Percentiles rank a stretch among this genome's conserved stretches.
These are phyloP conservation scores for Pomatorhinus ruficollis DNA, from an alignment of 2,113 vertebrate genomes.

Conservation along the genomic window DNA sequence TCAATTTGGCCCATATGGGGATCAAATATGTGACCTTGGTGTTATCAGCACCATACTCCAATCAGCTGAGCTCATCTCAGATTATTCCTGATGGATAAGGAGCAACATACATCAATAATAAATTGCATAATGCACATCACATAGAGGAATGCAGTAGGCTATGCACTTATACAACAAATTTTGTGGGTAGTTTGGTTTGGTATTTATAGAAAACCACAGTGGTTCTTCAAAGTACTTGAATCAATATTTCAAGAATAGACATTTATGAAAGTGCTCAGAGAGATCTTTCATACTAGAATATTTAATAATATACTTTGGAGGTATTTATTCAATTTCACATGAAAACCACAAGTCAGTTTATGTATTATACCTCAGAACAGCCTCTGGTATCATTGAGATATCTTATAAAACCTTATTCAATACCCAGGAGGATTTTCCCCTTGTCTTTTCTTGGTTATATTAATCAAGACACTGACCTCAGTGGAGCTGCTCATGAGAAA, in stretches of 20 bases:
- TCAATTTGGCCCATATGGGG: neutral
- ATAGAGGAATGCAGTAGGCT: neutral
- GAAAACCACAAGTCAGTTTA: neutral
- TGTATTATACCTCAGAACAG: neutral
- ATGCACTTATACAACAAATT: neutral
- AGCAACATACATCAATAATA: constrained; percentile 14
- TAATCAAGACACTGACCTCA: neutral
- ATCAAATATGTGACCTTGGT: neutral
- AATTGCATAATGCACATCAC: neutral
- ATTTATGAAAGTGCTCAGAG: neutral
- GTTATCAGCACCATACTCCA: neutral
- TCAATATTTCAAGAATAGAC: neutral
- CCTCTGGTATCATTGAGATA: neutral
- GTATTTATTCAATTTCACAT: neutral
- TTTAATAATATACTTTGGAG: neutral
- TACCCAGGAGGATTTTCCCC: neutral
- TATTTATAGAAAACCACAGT: neutral
- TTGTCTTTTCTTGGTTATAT: neutral
- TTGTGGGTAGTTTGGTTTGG: neutral
- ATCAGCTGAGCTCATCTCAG: neutral
- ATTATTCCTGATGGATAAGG: neutral
- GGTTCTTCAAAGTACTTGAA: neutral
- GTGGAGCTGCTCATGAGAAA: neutral
- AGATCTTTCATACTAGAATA: neutral
- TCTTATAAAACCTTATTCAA: neutral